Evolutionary conservation across 2,797 vertebrate genomes (phyloP).

Genomic region (Lepidocolaptes lacrymiger): DNA sequence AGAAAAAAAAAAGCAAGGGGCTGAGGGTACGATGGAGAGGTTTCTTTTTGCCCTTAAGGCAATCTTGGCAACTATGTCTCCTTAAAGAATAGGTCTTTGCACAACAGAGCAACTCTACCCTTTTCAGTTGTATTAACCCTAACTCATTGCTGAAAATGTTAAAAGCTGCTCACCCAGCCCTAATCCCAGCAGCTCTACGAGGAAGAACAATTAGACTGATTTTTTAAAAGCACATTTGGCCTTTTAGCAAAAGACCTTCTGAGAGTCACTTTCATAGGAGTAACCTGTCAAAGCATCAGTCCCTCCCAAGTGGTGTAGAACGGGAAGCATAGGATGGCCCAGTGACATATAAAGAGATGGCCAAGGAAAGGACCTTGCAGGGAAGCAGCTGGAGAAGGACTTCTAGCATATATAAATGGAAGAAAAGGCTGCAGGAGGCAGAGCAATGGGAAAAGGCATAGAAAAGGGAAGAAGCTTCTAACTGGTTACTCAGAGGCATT

Average conservation of each 20-base stretch:
- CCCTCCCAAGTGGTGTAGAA: not conserved
- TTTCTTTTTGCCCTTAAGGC: constrained; percentile 11
- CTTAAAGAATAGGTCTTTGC: not conserved
- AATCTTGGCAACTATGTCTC: not conserved
- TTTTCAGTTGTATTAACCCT: not conserved
- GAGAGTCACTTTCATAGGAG: not conserved
- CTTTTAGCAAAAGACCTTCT: not conserved
- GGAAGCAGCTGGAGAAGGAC: not conserved
- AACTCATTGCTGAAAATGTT: not conserved
- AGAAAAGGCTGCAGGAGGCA: not conserved
- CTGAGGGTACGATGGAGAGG: not conserved
- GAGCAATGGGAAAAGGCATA: not conserved
- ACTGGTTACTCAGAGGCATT: not conserved
- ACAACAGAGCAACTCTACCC: not conserved
- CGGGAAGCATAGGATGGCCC: not conserved
- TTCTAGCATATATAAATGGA: not conserved
- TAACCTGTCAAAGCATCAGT: not conserved
- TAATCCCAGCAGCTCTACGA: not conserved
- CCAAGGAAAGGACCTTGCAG: not conserved
- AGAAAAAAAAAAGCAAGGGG: not conserved
- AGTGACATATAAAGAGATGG: not conserved
- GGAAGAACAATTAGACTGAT: not conserved
- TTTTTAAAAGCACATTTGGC: not conserved
- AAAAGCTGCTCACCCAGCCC: not conserved
- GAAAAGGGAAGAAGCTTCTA: not conserved